Evolutionary conservation across 2,888 invertebrate genomes (phyloP).

Genomic region (Eutolmus rufibarbis): DNA sequence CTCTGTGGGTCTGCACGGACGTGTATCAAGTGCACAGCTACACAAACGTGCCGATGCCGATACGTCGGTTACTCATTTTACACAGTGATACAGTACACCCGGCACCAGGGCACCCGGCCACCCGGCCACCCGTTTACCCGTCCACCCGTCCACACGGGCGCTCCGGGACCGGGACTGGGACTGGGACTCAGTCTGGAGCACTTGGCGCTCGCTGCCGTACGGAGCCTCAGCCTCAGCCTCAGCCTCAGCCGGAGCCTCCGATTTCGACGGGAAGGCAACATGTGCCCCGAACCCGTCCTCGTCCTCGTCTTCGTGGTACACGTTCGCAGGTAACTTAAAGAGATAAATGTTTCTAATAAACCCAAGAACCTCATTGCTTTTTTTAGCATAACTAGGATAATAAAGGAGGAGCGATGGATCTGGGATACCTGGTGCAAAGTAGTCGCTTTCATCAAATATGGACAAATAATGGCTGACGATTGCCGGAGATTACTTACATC

Average conservation of each 20-base stretch:
- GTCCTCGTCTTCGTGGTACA: background rate
- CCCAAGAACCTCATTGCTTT: conserved; percentile 26
- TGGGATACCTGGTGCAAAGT: background rate
- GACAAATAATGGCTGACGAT: background rate
- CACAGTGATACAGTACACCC: background rate
- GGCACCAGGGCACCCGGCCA: background rate
- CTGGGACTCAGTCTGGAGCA: background rate
- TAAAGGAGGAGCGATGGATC: background rate
- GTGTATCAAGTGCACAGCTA: conserved; percentile 3
- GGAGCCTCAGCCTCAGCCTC: background rate
- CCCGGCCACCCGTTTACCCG: background rate
- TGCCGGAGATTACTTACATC: background rate
- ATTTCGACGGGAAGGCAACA: background rate
- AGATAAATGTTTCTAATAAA: conserved; percentile 28
- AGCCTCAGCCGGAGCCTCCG: background rate
- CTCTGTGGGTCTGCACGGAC: conserved; percentile 1
- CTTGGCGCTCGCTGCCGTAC: background rate
- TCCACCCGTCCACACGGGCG: background rate
- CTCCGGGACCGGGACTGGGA: background rate
- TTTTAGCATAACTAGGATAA: background rate
- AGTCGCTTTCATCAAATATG: conserved; percentile 18
- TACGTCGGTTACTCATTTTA: conserved; percentile 9
- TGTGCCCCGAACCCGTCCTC: background rate
- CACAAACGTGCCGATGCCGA: background rate
- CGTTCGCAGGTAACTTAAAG: conserved; percentile 13